Percentiles rank a stretch among this genome's conserved stretches.
Conservation (phyloP, 1,140 invertebrate genomes). For the Aethina tumida region DNA sequence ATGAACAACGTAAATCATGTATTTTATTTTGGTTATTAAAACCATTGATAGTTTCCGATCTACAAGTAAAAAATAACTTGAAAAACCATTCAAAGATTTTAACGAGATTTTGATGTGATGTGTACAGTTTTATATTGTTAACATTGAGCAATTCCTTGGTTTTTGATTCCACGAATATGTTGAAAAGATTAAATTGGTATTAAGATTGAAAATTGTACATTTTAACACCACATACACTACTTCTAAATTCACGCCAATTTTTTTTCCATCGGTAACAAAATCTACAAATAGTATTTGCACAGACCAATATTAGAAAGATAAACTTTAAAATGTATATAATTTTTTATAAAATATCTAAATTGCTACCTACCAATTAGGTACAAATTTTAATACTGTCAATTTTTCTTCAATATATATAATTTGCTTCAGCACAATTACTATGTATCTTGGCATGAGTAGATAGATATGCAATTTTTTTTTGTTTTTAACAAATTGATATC, state of each 20-base stretch:
- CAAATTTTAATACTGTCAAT: conserved; percentile 37
- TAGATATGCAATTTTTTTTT: conserved; percentile 30
- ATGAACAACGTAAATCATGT: too few species aligned
- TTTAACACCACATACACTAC: conserved; percentile 25
- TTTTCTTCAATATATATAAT: conserved; percentile 25
- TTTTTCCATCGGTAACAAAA: conserved; percentile 30
- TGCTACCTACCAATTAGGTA: conserved; percentile 34
- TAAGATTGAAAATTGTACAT: conserved; percentile 15
- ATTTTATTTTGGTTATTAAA: too few species aligned
- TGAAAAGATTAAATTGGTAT: not conserved
- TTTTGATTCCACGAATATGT: too few species aligned
- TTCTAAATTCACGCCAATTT: conserved; percentile 31
- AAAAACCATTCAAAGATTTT: too few species aligned
- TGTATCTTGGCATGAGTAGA: conserved; percentile 30
- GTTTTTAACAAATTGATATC: conserved; percentile 23
- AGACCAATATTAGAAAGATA: conserved; percentile 32
- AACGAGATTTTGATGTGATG: too few species aligned
- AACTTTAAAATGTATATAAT: conserved; percentile 32
- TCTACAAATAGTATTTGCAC: conserved; percentile 23
- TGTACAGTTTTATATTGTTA: too few species aligned
- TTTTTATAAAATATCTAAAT: conserved; percentile 36
- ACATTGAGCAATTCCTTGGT: too few species aligned
- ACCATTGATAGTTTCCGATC: too few species aligned
- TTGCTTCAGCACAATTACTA: conserved; percentile 20
- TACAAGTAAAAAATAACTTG: too few species aligned